phyloP scores from a whole-genome alignment of 2,797 vertebrate species.

The Siniperca scherzeri region DNA sequence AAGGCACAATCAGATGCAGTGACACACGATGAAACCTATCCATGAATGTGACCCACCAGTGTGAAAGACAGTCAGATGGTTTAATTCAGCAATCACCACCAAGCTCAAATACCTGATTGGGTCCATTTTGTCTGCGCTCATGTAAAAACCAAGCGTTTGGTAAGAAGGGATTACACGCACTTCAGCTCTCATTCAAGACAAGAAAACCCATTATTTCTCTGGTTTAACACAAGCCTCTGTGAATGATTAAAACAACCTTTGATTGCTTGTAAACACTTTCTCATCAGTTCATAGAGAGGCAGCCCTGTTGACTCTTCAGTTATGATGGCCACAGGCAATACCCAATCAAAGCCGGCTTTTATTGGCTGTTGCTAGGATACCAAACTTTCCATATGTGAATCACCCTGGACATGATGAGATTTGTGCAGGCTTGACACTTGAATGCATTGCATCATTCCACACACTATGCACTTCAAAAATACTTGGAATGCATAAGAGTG shows the following conservation, averaged over 20 bases:
- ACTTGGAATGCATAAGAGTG: conserved; percentile 72
- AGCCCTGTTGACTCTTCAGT: conserved; percentile 52
- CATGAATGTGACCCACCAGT: conserved; percentile 57
- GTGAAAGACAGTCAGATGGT: conserved; percentile 55
- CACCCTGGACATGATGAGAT: conserved; percentile 71
- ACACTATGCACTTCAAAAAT: conserved; percentile 78
- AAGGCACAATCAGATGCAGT: conserved; percentile 56
- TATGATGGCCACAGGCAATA: conserved; percentile 40
- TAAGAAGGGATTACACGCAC: conserved; percentile 38
- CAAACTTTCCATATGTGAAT: conserved; percentile 71
- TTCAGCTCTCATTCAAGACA: conserved; percentile 45
- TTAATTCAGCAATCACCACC: conserved; percentile 68
- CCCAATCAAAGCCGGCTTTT: conserved; percentile 61
- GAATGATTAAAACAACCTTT: conserved; percentile 56
- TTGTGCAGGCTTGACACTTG: conserved; percentile 74
- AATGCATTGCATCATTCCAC: conserved; percentile 69
- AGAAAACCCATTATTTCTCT: conserved; percentile 58
- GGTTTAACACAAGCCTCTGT: conserved; percentile 28
- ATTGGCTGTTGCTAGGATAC: conserved; percentile 81
- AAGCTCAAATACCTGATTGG: conserved; percentile 65
- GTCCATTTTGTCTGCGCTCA: conserved; percentile 55
- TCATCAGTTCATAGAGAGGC: conserved; percentile 56
- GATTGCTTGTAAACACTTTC: conserved; percentile 71
- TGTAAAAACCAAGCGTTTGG: conserved; percentile 47
- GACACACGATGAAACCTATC: conserved; percentile 34